These are phyloP conservation scores for Hypena proboscidalis DNA, from an alignment of 2,888 invertebrate species.

Conservation along the genomic window DNA sequence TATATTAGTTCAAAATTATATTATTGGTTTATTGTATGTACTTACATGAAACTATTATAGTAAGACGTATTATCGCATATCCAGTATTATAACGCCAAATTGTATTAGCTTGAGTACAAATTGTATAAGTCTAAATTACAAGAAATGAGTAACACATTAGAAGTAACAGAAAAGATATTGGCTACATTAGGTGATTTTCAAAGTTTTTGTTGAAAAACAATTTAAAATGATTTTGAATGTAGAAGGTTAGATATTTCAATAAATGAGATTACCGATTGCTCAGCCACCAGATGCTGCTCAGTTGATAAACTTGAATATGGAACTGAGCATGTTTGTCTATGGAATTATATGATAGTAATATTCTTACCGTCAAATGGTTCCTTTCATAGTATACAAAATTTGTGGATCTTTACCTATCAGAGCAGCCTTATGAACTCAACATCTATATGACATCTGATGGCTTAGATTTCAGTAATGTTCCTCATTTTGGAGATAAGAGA, in stretches of 20 bases:
- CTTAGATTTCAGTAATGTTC: background rate
- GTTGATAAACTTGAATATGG: too few species aligned
- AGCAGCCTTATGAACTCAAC: too few species aligned
- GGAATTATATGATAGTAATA: too few species aligned
- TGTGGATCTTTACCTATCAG: too few species aligned
- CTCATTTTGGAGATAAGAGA: too few species aligned
- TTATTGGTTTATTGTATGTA: slow-evolving; percentile 13
- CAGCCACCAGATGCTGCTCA: too few species aligned
- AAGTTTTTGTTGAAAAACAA: slow-evolving; percentile 11
- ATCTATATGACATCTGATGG: too few species aligned
- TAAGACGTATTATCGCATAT: slow-evolving; percentile 45
- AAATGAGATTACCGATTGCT: too few species aligned
- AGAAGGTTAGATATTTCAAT: background rate
- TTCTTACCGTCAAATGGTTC: too few species aligned
- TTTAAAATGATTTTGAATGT: slow-evolving; percentile 16
- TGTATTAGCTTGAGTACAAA: slow-evolving; percentile 45
- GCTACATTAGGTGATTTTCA: slow-evolving; percentile 16
- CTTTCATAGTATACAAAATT: too few species aligned
- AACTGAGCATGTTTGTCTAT: too few species aligned
- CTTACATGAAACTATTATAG: slow-evolving; percentile 16
- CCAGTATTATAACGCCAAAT: slow-evolving; percentile 62
- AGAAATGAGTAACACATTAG: slow-evolving; percentile 15
- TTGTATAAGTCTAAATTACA: slow-evolving; percentile 13
- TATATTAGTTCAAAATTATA: background rate
- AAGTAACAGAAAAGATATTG: background rate